Conservation (phyloP, 2,888 invertebrate genomes). For the Nomada ferruginata region DNA sequence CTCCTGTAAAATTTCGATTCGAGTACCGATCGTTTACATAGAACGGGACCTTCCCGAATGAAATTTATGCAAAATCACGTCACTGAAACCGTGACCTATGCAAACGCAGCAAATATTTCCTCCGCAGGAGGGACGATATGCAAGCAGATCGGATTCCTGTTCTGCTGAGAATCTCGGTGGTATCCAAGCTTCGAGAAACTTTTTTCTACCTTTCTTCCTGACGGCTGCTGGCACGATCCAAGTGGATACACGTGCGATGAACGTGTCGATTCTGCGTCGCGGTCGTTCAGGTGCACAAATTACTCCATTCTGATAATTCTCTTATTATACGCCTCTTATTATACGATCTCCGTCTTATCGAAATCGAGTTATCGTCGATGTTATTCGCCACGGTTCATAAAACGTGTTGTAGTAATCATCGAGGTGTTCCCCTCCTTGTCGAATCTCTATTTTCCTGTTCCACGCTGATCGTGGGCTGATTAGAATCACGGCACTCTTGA, state of each 20-base stretch:
- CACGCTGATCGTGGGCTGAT: background rate
- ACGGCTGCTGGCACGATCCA: background rate
- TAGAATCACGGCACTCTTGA: background rate
- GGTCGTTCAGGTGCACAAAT: slow-evolving; percentile 3
- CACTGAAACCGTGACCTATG: slow-evolving; percentile 33
- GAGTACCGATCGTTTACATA: background rate
- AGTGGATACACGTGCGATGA: background rate
- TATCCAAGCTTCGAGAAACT: slow-evolving; percentile 43
- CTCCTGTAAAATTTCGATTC: background rate
- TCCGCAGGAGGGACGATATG: background rate
- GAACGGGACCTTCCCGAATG: background rate
- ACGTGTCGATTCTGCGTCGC: background rate
- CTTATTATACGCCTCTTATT: no score
- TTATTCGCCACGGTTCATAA: background rate
- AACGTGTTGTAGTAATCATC: background rate
- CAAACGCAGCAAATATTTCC: background rate
- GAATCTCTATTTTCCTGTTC: background rate
- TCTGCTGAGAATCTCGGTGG: background rate
- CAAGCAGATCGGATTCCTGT: background rate
- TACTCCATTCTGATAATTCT: background rate
- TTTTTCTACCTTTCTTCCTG: slow-evolving; percentile 25
- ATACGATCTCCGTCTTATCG: background rate
- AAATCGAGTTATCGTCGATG: background rate
- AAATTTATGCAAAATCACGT: slow-evolving; percentile 14
- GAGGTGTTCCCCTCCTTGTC: background rate